Evolutionary conservation across 2,113 vertebrate species (phyloP), one percentile per base, ranked within the genome.

Genomic region (Nothobranchius furzeri): DNA sequence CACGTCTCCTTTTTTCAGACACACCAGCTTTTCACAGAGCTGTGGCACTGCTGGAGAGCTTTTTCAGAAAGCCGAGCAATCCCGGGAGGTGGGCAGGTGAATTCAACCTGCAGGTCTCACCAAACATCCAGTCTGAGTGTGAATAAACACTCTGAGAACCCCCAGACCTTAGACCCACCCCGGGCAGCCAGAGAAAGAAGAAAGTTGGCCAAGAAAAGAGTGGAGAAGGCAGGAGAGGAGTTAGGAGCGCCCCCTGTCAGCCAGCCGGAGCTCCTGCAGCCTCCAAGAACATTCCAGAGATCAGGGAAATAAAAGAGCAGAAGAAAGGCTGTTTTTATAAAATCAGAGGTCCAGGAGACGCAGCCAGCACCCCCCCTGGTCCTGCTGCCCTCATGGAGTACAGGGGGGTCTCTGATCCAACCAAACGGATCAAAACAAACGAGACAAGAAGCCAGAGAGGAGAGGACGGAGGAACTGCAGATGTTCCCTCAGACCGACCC

Each of bases 341-440:
- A 83, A 76, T 59, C 70, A 60, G 81, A 78, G 70, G 84, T 80
- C 78, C 73, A 84, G 74, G 72, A 86, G 77, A 87, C 82, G 66
- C 79, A 78, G 81, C 71, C 75, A 50, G 71, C 60, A n/a, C 54
- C 79, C 70, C 82, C 75, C 36, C 70, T 53, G 69, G 52, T 63
- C 11, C 51, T 59, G 55, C 68, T 81, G 85, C 81, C 87, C 91
- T 91, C 83, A 90, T 51, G 72, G 66, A 83, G 85, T 78, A 87
- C 83, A 87, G 78, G 78, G 78, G n/a, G 60, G 85, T 86, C 82
- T 30, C 30, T 30, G 30, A 30, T 30, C 30, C 30, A 4, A 30
- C 30, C 30, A 30, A 30, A 30, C 30, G 4, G 3, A 30, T 30
- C 30, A 30, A 30, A 30, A 30, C 30, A 30, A 30, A 30, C 10